phyloP scores from a whole-genome alignment of 2,113 vertebrate genomes.

The Podarcis cretensis region DNA sequence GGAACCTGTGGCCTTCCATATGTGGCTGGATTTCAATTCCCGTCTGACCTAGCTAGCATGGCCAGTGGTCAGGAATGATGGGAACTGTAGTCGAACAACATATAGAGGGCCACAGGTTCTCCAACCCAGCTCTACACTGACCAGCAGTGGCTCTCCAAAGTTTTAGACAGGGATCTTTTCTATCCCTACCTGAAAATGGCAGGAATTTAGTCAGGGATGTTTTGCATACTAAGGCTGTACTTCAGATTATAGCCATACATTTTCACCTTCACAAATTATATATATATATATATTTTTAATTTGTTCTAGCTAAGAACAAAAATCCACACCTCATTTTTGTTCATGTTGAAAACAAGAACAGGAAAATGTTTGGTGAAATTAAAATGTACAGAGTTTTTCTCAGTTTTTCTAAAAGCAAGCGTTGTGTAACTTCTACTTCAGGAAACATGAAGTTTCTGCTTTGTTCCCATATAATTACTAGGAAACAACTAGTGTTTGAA shows the following conservation, averaged over 20 bases:
- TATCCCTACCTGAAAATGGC: too few relatives aligned
- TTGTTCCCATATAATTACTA: neutral
- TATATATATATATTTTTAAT: conserved; percentile 1
- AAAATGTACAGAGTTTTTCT: neutral
- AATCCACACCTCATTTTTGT: neutral
- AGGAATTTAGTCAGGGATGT: too few relatives aligned
- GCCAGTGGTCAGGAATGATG: too few relatives aligned
- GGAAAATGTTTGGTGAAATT: neutral
- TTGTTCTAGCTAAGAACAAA: neutral
- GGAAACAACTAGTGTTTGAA: conserved; percentile 1
- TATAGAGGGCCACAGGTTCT: too few relatives aligned
- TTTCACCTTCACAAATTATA: neutral
- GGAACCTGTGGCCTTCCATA: too few relatives aligned
- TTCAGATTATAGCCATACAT: neutral
- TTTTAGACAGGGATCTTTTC: too few relatives aligned
- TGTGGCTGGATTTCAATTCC: too few relatives aligned
- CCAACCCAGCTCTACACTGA: too few relatives aligned
- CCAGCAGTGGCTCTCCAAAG: too few relatives aligned
- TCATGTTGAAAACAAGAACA: neutral
- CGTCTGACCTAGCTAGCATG: too few relatives aligned
- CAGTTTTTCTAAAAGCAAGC: neutral
- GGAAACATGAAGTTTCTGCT: neutral
- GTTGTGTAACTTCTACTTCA: neutral
- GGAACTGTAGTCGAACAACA: too few relatives aligned
- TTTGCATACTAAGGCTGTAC: too few relatives aligned